These are phyloP conservation scores for Myotis pilosus DNA, from an alignment of 2,797 vertebrate species.

Conservation along the genomic window DNA sequence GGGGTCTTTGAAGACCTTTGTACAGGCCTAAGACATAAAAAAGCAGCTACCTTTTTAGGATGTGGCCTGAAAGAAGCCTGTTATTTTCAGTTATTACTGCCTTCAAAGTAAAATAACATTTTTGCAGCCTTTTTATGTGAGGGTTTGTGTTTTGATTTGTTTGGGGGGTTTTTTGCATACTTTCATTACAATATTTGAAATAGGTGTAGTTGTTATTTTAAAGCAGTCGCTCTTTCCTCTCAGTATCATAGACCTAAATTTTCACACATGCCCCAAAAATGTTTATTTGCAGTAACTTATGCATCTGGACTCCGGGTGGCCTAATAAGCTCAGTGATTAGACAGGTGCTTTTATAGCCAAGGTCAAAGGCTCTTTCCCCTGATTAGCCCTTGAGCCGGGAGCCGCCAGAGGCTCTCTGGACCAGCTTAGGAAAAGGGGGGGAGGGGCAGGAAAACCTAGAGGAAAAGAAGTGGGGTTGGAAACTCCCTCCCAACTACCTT, in stretches of 20 bases:
- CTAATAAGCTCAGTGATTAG: constrained; percentile 12
- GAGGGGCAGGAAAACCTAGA: background rate
- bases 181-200: background rate
- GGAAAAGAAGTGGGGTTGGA: constrained; percentile 26
- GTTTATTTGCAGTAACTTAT: background rate
- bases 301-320: background rate
- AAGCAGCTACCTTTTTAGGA: background rate
- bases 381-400: background rate
- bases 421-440: accelerated
- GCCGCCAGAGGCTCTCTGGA: background rate
- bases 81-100: background rate
- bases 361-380: background rate
- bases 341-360: background rate
- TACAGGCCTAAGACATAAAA: background rate
- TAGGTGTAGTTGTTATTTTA: background rate
- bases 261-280: background rate
- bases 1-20: background rate
- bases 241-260: background rate
- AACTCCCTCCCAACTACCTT: constrained; percentile 39
- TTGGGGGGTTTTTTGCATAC: background rate
- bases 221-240: background rate
- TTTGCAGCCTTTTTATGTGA: background rate
- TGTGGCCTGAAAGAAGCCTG: background rate
- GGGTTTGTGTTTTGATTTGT: background rate
- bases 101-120: constrained; percentile 38